These are phyloP conservation scores for Cervus canadensis DNA, from an alignment of 2,113 vertebrate genomes.

Conservation along the genomic window DNA sequence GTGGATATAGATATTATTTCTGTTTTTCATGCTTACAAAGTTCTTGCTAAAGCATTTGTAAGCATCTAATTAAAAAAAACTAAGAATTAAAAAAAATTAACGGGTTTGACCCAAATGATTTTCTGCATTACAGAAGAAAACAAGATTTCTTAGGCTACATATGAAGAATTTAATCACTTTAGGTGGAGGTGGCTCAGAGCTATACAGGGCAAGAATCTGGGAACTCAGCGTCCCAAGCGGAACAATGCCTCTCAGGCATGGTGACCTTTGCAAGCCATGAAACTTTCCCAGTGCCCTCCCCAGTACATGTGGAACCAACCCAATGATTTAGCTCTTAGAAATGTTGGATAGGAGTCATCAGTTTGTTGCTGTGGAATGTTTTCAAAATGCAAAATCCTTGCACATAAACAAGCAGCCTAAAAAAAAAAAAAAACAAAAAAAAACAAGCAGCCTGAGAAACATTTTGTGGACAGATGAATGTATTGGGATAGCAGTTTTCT, in stretches of 20 bases:
- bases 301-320: background rate
- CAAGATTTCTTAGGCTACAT: background rate
- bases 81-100: background rate
- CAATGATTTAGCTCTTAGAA: slow-evolving; percentile 19
- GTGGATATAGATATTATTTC: background rate
- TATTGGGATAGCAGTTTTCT: slow-evolving; percentile 12
- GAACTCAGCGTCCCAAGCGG: background rate
- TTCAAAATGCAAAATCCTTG: slow-evolving; percentile 9
- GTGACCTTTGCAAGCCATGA: slow-evolving; percentile 48
- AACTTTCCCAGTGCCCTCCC: slow-evolving; percentile 47
- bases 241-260: slow-evolving; percentile 11
- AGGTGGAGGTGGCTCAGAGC: background rate
- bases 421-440: too few relatives aligned
- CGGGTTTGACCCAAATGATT: background rate
- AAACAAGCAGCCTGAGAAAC: background rate
- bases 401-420: background rate
- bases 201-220: background rate
- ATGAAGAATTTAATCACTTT: background rate
- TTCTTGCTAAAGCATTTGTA: background rate
- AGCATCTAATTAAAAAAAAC: background rate
- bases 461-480: background rate
- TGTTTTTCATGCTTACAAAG: background rate
- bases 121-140: background rate
- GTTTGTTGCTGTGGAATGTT: slow-evolving; percentile 4
- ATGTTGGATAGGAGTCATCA: slow-evolving; percentile 1